Evolutionary conservation across 1,140 invertebrate genomes (phyloP).

Genomic region (Drosophila bocki): DNA sequence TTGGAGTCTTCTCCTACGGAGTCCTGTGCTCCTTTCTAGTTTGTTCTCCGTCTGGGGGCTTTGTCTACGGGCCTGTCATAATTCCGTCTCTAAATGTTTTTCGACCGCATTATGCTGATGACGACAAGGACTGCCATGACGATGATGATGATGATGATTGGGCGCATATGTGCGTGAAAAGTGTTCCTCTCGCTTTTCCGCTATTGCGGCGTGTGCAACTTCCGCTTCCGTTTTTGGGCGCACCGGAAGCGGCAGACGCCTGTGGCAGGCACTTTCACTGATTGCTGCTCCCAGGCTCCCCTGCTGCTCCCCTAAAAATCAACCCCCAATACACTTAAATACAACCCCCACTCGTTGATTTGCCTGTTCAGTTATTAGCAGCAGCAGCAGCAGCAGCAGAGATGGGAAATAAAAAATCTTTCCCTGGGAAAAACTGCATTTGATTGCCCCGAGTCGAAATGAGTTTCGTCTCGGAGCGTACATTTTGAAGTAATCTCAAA

Average conservation of each 20-base stretch:
- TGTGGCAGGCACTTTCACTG: slow-evolving; percentile 67
- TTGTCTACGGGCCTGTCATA: slow-evolving; percentile 63
- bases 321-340: slow-evolving; percentile 26
- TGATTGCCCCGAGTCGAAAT: slow-evolving; percentile 63
- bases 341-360: slow-evolving; percentile 45
- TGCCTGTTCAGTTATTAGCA: slow-evolving; percentile 65
- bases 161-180: slow-evolving; percentile 78
- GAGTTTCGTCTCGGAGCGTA: slow-evolving; percentile 55
- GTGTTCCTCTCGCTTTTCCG: slow-evolving; percentile 28
- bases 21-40: slow-evolving; percentile 22
- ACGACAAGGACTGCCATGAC: slow-evolving; percentile 5
- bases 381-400: slow-evolving; percentile 6
- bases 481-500: slow-evolving; percentile 83
- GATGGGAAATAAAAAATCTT: slow-evolving; percentile 49
- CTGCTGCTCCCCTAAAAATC: slow-evolving; percentile 12
- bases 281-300: slow-evolving; percentile 45
- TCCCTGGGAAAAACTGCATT: slow-evolving; percentile 54
- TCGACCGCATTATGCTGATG: slow-evolving; percentile 56
- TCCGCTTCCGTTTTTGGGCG: slow-evolving; percentile 64
- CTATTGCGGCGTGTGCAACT: slow-evolving; percentile 54
- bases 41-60: slow-evolving; percentile 43
- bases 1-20: slow-evolving; percentile 9
- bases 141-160: slow-evolving; percentile 45
- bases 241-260: slow-evolving; percentile 66
- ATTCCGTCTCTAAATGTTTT: slow-evolving; percentile 73